Base-by-base conservation (phyloP, 2,797 vertebrate genomes). In the Dendrocincla fuliginosa region DNA sequence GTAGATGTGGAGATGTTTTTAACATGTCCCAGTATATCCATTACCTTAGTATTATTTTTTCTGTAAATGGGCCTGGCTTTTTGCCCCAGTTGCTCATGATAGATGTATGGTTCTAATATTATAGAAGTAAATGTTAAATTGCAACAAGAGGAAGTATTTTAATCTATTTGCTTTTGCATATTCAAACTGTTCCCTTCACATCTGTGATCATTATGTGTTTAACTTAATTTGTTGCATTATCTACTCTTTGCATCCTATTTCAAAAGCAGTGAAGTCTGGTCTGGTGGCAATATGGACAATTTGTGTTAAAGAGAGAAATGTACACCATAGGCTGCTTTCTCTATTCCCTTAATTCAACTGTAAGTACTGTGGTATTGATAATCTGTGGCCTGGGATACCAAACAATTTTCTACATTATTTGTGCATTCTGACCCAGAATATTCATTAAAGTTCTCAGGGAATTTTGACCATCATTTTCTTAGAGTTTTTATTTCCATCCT, bases 31-130 rank as follows among this genome's bases (percentile, higher is more conserved):
- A 56, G 11, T 71, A 9, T 28, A 33, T 42, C 9, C 27, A 89
- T 93, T 91, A 88, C n/a, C 57, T 65, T 60, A 63, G 17, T 53
- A 70, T 50, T 95, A 75, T 94, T 90, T 90, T 87, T 71, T 44
- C 65, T 79, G 65, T 64, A 55, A 90, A 80, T 77, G 46, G 12
- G 5, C 64, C 63, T 85, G 30, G 33, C 25, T 95, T 87, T 82
- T 16, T 89, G 50, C 20, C 47, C 30, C 44, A 79, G 52, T 52
- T 94, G 44, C 47, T 64, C 0, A 2, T 32, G 49, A 59, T 11
- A 95, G 77, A 56, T 60, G 74, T 63, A 68, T 56, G 42, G 8
- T 84, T 94, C 64, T 83, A 84, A 65, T 79, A 71, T 56, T 80
- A 23, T 11, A 84, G 16, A 44, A 87, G 28, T n/a, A 79, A 87